Base-by-base conservation (phyloP, 2,113 vertebrate species). In the Columbina picui region DNA sequence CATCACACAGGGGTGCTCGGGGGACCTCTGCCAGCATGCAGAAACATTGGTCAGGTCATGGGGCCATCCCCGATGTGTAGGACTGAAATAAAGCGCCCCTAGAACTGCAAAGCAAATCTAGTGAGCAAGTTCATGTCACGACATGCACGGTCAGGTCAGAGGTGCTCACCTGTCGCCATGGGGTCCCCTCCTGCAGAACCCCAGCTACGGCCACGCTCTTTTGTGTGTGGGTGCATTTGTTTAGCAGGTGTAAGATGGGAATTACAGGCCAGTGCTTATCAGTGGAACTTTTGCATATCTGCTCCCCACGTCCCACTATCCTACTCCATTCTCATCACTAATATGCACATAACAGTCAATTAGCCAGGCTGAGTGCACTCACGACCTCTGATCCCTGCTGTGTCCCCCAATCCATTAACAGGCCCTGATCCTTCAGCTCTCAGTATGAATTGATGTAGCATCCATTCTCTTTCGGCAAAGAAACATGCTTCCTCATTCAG, bases 381-480 rank as follows among this genome's bases (percentile, higher is more conserved):
- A 32, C 98, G 99, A 99, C 99, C 99, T 98, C 98, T 98, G 98
- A 98, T 97, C 98, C 99, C 99, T 94, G 98, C 99, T 98, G 99
- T 98, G 99, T 97, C 97, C 96, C 97, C 98, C 97, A 98, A 99
- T 98, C 98, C 98, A 98, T 99, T 98, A 98, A 98, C 98, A 97
- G 97, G 55, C 95, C 77, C 96, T 81, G 75, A 30, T 61, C 98
- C 98, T 97, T 98, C 90, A 93, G 98, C 98, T 98, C 99, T 97
- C 99, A 98, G 98, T 99, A 98, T 98, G 99, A 99, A 97, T 98
- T 98, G 98, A 98, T 99, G 99, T 99, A 97, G 95, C 95, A 80
- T 52, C 98, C 97, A 99, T 99, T 99, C 99, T 99, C 98, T 97
- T 97, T 96, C 57, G 86, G 94, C 98, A 97, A 92, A 98, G 98